Evolutionary conservation across 2,888 invertebrate species (phyloP).

Genomic region (Microplitis deprimator): DNA sequence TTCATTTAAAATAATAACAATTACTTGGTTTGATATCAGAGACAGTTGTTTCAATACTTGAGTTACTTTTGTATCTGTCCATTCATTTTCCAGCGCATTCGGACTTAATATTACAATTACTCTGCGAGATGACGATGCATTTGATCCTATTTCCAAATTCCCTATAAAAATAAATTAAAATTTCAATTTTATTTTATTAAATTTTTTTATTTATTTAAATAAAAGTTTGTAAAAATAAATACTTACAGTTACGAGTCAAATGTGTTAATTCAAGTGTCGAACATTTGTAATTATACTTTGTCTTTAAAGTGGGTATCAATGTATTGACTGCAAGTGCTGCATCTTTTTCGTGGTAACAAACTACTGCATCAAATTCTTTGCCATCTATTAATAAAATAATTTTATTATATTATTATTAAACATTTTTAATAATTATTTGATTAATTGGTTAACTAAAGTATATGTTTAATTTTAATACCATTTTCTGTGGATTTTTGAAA

Average conservation of each 20-base stretch:
- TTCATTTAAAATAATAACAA: constrained; percentile 70
- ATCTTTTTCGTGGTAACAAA: constrained; percentile 78
- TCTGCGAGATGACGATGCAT: constrained; percentile 73
- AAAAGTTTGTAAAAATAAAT: constrained; percentile 9
- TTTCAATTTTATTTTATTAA: background rate
- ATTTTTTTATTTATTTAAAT: background rate
- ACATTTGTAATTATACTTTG: constrained; percentile 79
- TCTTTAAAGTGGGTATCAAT: constrained; percentile 76
- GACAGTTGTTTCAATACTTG: constrained; percentile 72
- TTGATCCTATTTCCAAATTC: constrained; percentile 74
- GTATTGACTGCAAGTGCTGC: constrained; percentile 77
- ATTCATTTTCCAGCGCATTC: constrained; percentile 70
- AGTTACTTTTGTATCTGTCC: constrained; percentile 71
- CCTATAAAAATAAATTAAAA: constrained; percentile 73
- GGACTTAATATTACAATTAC: constrained; percentile 73
- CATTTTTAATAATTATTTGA: background rate
- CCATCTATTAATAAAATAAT: constrained; percentile 69
- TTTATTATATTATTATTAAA: constrained; percentile 12
- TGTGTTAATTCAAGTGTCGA: constrained; percentile 74
- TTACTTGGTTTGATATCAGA: constrained; percentile 62
- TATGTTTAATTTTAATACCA: constrained; percentile 59
- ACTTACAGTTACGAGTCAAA: constrained; percentile 75
- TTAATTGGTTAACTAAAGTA: background rate
- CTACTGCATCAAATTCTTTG: constrained; percentile 78
- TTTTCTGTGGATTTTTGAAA: constrained; percentile 72